These are phyloP conservation scores for Triplophysa bombifrons DNA, from an alignment of 2,797 vertebrate species.

Conservation along the genomic window DNA sequence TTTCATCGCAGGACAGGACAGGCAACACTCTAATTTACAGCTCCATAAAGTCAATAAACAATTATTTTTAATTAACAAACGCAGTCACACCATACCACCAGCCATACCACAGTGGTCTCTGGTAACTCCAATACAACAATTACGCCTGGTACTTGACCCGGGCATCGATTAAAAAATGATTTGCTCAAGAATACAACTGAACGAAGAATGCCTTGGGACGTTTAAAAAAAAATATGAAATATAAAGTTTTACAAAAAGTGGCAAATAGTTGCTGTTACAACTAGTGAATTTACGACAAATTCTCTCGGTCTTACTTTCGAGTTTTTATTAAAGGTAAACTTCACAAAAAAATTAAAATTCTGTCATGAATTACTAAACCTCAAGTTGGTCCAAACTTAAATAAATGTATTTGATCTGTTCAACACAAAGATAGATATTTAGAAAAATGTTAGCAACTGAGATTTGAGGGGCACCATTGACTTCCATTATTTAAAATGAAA, in stretches of 20 bases:
- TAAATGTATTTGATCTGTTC: too few relatives aligned
- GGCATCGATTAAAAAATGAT: constrained; percentile 7
- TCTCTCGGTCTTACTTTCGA: background rate
- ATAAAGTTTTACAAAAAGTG: background rate
- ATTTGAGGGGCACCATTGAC: too few relatives aligned
- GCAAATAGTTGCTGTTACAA: background rate
- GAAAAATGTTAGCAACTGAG: too few relatives aligned
- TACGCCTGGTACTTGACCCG: constrained; percentile 6
- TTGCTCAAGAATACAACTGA: constrained; percentile 6
- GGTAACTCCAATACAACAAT: constrained; percentile 21
- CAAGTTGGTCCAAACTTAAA: too few relatives aligned
- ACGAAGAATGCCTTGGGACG: background rate
- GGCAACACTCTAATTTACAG: constrained; percentile 32
- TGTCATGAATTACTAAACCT: too few relatives aligned
- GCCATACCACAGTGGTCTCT: constrained; percentile 38
- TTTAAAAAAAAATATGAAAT: background rate
- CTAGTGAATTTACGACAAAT: background rate
- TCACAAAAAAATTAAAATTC: too few relatives aligned
- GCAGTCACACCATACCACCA: constrained; percentile 15
- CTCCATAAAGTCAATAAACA: constrained; percentile 51
- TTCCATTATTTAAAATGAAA: too few relatives aligned
- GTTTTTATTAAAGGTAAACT: too few relatives aligned
- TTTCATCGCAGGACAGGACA: background rate
- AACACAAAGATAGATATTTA: too few relatives aligned
- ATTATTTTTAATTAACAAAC: constrained; percentile 55